phyloP scores from a whole-genome alignment of 2,113 vertebrate species.

The Ctenodactylus gundi region DNA sequence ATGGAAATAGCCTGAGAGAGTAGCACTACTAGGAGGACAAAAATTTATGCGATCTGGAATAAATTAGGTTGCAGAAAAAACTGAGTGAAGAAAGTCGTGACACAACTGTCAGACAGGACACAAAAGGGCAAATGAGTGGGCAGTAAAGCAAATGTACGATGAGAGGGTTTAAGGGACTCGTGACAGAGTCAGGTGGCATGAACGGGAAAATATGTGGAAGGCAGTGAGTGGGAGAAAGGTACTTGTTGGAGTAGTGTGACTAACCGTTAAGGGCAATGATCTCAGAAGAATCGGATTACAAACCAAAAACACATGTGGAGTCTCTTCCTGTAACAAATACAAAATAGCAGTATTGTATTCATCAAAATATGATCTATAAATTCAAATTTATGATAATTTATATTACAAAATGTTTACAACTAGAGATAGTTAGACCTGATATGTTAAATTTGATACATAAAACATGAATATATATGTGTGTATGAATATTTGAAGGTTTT shows the following conservation, averaged over 20 bases:
- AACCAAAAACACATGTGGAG: neutral
- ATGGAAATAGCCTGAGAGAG: neutral
- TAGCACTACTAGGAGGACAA: neutral
- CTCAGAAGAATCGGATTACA: conserved; percentile 4
- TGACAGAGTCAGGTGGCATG: neutral
- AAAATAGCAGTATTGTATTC: neutral
- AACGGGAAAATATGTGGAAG: neutral
- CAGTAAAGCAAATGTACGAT: neutral
- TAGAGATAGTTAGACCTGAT: too few relatives aligned
- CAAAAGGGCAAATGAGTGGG: neutral
- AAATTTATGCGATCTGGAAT: neutral
- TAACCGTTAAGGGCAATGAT: neutral
- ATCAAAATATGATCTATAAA: neutral
- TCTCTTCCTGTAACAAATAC: neutral
- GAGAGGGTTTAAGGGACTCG: neutral
- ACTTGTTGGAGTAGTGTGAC: neutral
- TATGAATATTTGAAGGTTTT: too few relatives aligned
- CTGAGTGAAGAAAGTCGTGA: neutral
- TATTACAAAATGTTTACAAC: neutral
- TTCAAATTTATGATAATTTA: neutral
- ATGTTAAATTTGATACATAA: neutral
- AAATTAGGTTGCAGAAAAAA: neutral
- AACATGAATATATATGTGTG: neutral
- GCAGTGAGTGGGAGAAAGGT: neutral
- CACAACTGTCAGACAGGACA: neutral